These are phyloP conservation scores for Aegypius monachus DNA, from an alignment of 2,113 vertebrate species.

Conservation along the genomic window DNA sequence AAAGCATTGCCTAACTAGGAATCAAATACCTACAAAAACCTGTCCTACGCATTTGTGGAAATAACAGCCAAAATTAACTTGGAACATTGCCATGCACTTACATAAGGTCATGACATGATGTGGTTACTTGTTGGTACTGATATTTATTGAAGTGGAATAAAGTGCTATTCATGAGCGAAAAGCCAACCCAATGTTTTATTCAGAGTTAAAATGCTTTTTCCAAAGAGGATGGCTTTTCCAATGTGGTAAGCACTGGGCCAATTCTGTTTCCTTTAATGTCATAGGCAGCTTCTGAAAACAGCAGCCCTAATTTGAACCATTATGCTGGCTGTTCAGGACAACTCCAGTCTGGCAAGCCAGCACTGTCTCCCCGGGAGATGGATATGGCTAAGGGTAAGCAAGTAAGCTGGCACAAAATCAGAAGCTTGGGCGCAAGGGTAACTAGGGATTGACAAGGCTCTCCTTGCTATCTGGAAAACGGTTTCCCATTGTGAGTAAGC, in stretches of 20 bases:
- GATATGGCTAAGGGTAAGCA: not conserved
- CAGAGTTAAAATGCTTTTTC: constrained; percentile 44
- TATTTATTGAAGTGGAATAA: constrained; percentile 30
- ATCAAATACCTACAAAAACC: not conserved
- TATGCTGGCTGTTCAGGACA: not conserved
- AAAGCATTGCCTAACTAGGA: not conserved
- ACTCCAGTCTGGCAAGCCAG: not conserved
- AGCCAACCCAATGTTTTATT: constrained; percentile 52
- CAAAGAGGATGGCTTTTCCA: not conserved
- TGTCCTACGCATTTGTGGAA: not conserved
- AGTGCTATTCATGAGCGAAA: constrained; percentile 46
- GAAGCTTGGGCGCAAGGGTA: not conserved
- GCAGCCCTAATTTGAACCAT: not conserved
- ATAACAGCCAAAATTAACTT: constrained; percentile 5
- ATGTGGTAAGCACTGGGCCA: not conserved
- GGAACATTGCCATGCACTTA: not conserved
- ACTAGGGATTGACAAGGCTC: not conserved
- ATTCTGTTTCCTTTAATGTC: not conserved
- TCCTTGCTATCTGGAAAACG: not conserved
- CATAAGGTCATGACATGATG: not conserved
- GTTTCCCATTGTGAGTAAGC: not conserved
- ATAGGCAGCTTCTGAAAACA: not conserved
- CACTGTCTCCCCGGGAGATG: not conserved
- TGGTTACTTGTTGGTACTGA: not conserved
- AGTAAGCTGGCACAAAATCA: not conserved